Conservation (phyloP, 2,888 invertebrate species). For the Carterocephalus palaemon region DNA sequence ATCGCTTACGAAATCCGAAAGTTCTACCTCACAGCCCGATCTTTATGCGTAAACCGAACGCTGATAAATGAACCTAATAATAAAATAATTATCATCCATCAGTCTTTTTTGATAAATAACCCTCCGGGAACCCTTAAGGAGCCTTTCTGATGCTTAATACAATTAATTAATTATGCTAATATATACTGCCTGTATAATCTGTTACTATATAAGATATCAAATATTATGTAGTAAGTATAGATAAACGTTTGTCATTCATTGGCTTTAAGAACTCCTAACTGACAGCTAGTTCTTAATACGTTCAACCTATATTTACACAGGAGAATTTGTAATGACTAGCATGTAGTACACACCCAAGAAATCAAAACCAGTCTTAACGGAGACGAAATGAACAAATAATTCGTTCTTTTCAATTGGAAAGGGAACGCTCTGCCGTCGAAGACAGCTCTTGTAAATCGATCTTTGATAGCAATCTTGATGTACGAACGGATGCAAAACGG, state of each 20-base stretch:
- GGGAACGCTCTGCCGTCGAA: constrained; percentile 53
- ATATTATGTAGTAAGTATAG: too few species aligned
- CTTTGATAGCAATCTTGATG: constrained; percentile 77
- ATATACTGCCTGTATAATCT: constrained; percentile 8
- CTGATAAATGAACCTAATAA: constrained; percentile 24
- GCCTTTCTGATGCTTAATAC: constrained; percentile 8
- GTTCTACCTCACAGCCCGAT: neutral
- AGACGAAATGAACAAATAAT: constrained; percentile 60
- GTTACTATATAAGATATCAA: constrained; percentile 8
- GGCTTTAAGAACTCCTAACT: constrained; percentile 3
- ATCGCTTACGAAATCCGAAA: constrained; percentile 10
- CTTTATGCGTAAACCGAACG: constrained; percentile 12
- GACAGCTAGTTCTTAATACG: constrained; percentile 7
- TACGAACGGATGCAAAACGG: constrained; percentile 77
- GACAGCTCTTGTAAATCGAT: constrained; percentile 77
- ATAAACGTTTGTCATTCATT: too few species aligned
- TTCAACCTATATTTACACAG: constrained; percentile 32
- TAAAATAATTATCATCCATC: constrained; percentile 19
- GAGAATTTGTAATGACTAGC: constrained; percentile 27
- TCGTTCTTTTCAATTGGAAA: constrained; percentile 58
- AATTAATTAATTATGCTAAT: constrained; percentile 19
- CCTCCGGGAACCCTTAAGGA: constrained; percentile 6
- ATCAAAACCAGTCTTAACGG: constrained; percentile 41
- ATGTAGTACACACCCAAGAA: constrained; percentile 34
- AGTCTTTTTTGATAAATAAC: constrained; percentile 23